Evolutionary conservation across 2,113 vertebrate genomes (phyloP).

Genomic region (Sciurus niger): DNA sequence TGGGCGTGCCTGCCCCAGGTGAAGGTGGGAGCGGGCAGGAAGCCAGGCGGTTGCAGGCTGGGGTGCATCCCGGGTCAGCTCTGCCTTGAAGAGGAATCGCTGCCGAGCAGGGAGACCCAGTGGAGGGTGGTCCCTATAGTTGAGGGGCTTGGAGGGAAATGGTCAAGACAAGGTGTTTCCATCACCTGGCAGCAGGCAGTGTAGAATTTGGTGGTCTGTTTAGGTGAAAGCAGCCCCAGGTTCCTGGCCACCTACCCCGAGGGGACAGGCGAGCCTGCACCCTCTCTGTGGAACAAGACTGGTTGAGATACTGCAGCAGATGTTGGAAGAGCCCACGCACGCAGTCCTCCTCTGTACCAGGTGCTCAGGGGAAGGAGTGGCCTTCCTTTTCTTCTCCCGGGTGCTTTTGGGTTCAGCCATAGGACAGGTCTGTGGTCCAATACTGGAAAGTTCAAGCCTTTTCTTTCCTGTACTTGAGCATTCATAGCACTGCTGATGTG

Average conservation of each 20-base stretch:
- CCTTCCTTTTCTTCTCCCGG: background rate
- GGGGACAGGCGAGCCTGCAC: background rate
- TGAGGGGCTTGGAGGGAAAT: background rate
- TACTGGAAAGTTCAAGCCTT: background rate
- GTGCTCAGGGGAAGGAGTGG: accelerated
- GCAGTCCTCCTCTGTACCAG: background rate
- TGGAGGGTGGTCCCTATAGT: background rate
- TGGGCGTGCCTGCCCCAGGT: accelerated
- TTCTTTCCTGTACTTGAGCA: background rate
- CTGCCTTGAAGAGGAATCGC: background rate
- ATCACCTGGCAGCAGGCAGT: no score
- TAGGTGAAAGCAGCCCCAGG: background rate
- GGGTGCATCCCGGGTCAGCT: background rate
- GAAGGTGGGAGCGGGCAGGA: background rate
- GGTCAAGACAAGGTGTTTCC: background rate
- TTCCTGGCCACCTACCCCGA: background rate
- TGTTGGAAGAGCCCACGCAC: accelerated
- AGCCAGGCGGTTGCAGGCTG: background rate
- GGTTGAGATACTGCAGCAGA: background rate
- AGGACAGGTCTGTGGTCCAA: accelerated
- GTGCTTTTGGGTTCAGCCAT: background rate
- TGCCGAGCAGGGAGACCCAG: background rate
- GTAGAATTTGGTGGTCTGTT: background rate
- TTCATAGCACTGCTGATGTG: background rate
- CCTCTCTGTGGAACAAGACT: background rate